A percentile compares a stretch with the other conserved stretches of the same genome.
Evolutionary conservation across 2,888 invertebrate species (phyloP).

Genomic region (Ditylenchus weischeri): DNA sequence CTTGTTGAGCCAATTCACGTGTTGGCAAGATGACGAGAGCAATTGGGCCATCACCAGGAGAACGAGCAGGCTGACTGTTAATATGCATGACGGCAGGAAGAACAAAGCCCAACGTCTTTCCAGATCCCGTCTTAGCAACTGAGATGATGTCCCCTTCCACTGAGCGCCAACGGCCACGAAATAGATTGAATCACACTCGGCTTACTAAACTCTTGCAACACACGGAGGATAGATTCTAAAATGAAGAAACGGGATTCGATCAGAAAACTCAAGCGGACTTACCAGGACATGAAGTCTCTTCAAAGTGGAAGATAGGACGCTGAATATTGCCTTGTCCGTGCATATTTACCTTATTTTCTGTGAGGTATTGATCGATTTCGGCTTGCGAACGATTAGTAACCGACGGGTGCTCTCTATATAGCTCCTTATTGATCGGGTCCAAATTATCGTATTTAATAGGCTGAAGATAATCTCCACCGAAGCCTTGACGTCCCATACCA

Average conservation of each 20-base stretch:
- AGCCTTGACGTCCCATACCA: too few species aligned
- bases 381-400: too few species aligned
- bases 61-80: conserved; percentile 66
- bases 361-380: too few species aligned
- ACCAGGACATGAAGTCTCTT: background rate
- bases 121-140: conserved; percentile 74
- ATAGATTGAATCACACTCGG: conserved; percentile 70
- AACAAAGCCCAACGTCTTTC: conserved; percentile 79
- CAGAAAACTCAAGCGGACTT: background rate
- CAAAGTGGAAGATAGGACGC: too few species aligned
- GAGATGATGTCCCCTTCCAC: conserved; percentile 89
- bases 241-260: background rate
- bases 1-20: conserved; percentile 67
- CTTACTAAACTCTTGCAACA: background rate
- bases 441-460: too few species aligned
- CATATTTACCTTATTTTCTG: too few species aligned
- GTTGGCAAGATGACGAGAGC: conserved; percentile 59
- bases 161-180: conserved; percentile 85
- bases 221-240: too few species aligned
- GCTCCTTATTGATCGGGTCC: too few species aligned
- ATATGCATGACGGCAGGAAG: conserved; percentile 87
- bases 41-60: conserved; percentile 86
- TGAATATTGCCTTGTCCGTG: too few species aligned
- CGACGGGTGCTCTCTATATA: too few species aligned
- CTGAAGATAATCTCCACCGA: too few species aligned